These are phyloP conservation scores for Archips crataeganus DNA, from an alignment of 2,888 invertebrate species.

Conservation along the genomic window DNA sequence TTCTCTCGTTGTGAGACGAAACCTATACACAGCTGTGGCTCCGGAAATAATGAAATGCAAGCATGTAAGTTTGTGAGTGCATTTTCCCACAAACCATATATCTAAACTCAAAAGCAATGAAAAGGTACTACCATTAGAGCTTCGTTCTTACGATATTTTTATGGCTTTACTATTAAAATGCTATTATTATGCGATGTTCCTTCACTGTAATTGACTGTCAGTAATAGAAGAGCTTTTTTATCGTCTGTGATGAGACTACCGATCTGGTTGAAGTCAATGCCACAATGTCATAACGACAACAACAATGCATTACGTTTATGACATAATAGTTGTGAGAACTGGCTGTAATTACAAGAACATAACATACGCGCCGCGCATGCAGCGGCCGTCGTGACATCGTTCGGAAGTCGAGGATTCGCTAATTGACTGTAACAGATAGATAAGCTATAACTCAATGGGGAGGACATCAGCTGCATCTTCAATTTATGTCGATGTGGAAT, in stretches of 20 bases:
- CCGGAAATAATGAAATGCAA: too few species aligned
- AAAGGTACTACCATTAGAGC: not conserved
- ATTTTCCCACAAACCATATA: too few species aligned
- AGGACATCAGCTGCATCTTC: conserved; percentile 83
- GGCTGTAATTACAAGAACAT: conserved; percentile 57
- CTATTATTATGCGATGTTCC: not conserved
- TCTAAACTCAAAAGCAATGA: not conserved
- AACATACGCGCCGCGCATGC: conserved; percentile 66
- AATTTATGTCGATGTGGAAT: conserved; percentile 82
- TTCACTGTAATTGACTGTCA: conserved; percentile 1
- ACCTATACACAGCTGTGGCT: too few species aligned
- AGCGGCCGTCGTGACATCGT: conserved; percentile 67
- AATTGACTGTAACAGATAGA: conserved; percentile 80
- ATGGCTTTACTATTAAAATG: not conserved
- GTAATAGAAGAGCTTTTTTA: conserved; percentile 7
- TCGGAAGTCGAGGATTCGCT: conserved; percentile 71
- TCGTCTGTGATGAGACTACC: conserved; percentile 4
- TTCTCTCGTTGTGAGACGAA: too few species aligned
- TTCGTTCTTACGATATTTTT: not conserved
- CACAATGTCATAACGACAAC: conserved; percentile 32
- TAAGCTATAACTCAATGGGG: conserved; percentile 82
- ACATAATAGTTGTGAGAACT: conserved; percentile 52
- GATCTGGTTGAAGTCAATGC: not conserved
- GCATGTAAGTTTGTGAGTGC: too few species aligned
- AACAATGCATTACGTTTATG: conserved; percentile 46